Base-by-base conservation (phyloP, 30 jellyfish, hydroid and myxozoan species). In the Chrysaora quinquecirrha region DNA sequence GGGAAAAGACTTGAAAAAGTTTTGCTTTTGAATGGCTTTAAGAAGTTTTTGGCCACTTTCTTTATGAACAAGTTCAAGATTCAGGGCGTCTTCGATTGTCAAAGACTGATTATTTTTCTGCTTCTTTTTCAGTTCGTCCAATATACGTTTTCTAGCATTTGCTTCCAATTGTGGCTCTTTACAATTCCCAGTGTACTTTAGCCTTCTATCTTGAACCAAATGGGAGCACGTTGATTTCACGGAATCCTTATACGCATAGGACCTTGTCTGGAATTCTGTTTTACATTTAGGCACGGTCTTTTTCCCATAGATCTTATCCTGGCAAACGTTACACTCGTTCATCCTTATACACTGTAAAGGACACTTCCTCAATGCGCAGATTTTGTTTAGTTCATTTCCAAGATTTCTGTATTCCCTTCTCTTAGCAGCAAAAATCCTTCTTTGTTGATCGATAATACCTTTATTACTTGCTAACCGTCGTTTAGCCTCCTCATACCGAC, bases 181-280 rank as follows among this genome's bases (percentile, higher is more conserved):
- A 71, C 98, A 93, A 76, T 73, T 93, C 22, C 98, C 98, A 1
- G 98, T 86, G 80, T 93, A 87, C 73, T 93, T 87, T 66, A 82
- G 54, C 58, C 63, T 68, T 31, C 98, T 80, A 75, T 93, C 98
- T 54, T 74, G 87, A 23, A 82, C 98, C 20, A 71, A 22, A 68
- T 87, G 98, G 14, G 98, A 93, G 76, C 98, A 93, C n/a, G 66
- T 54, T 19, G 76, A 35, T 34, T 84, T 43, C 21, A 38, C 35
- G 58, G 60, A 72, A 56, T 82, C 88, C 28, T 63, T 56, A 69
- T 56, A 74, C 12, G 91, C 47, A 38, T 93, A 93, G 20, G 89
- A 23, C 30, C 93, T 80, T 23, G 79, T 82, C 30, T 80, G 90
- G 12, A 29, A 14, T 19, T 34, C 73, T 48, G 48, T 86, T 12